Evolutionary conservation across 2,113 vertebrate species (phyloP).

Genomic region (Cochlearius cochlearius): DNA sequence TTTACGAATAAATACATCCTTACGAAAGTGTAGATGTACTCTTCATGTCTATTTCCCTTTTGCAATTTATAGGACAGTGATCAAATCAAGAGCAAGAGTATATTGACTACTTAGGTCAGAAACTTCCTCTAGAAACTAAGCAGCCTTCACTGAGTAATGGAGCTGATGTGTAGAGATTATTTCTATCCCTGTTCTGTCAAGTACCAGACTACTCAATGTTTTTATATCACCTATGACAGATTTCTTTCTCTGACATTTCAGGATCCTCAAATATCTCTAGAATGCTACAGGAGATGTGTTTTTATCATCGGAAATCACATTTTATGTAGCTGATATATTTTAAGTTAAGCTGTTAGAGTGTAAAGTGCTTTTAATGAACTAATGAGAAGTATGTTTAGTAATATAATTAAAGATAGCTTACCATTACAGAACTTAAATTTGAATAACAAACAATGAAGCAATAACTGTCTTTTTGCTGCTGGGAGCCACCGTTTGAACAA

Average conservation of each 20-base stretch:
- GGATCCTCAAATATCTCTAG: background rate
- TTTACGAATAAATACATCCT: background rate
- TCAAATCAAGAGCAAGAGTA: background rate
- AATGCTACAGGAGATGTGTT: background rate
- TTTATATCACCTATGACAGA: background rate
- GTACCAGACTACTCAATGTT: background rate
- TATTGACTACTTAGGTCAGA: background rate
- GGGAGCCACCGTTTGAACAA: background rate
- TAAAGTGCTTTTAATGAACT: background rate
- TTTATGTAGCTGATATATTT: background rate
- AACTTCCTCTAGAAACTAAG: background rate
- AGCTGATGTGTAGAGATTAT: background rate
- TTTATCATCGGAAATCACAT: background rate
- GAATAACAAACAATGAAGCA: background rate
- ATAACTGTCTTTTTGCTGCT: background rate
- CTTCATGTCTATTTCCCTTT: background rate
- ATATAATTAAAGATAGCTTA: background rate
- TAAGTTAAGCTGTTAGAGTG: background rate
- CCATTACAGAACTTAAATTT: background rate
- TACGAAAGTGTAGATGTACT: background rate
- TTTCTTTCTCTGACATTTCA: conserved; percentile 12
- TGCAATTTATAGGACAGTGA: background rate
- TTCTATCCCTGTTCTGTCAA: background rate
- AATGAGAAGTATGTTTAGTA: background rate
- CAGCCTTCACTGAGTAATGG: background rate